Percentiles rank a stretch among this genome's conserved stretches.
These are phyloP conservation scores for Tachysurus fulvidraco DNA, from an alignment of 2,113 vertebrate genomes.

Conservation along the genomic window DNA sequence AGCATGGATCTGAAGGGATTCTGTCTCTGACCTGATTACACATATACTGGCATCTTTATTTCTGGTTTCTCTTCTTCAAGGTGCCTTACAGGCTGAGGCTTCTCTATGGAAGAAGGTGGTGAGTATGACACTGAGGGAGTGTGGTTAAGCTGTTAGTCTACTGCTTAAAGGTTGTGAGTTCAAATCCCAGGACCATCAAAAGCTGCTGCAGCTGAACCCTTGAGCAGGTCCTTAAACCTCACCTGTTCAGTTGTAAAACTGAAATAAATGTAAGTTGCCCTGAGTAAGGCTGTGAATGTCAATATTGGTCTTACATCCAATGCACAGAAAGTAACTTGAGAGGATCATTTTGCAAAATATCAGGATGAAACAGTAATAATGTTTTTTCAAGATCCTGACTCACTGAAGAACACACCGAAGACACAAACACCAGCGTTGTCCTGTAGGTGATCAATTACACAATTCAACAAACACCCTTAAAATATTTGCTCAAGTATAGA, in stretches of 20 bases:
- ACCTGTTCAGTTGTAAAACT: too few species aligned
- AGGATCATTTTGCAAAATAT: neutral
- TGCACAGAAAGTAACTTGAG: neutral
- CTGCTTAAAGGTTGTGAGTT: too few species aligned
- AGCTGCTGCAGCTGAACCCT: too few species aligned
- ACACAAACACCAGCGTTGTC: neutral
- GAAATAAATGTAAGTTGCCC: too few species aligned
- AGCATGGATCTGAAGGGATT: constrained; percentile 20
- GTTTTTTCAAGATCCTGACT: neutral
- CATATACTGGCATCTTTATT: neutral
- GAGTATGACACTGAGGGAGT: too few species aligned
- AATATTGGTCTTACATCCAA: neutral
- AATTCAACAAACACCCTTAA: neutral
- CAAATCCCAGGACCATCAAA: too few species aligned
- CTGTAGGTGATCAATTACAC: neutral
- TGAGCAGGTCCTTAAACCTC: too few species aligned
- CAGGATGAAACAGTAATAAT: neutral
- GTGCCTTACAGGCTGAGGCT: constrained; percentile 17
- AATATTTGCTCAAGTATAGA: neutral
- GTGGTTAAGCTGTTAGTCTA: too few species aligned
- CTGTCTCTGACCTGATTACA: constrained; percentile 27
- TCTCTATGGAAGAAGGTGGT: neutral
- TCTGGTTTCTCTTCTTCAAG: constrained; percentile 13
- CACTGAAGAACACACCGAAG: neutral
- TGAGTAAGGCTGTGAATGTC: too few species aligned